phyloP scores from a whole-genome alignment of 2,113 vertebrate genomes.

The Tychaedon coryphoeus region DNA sequence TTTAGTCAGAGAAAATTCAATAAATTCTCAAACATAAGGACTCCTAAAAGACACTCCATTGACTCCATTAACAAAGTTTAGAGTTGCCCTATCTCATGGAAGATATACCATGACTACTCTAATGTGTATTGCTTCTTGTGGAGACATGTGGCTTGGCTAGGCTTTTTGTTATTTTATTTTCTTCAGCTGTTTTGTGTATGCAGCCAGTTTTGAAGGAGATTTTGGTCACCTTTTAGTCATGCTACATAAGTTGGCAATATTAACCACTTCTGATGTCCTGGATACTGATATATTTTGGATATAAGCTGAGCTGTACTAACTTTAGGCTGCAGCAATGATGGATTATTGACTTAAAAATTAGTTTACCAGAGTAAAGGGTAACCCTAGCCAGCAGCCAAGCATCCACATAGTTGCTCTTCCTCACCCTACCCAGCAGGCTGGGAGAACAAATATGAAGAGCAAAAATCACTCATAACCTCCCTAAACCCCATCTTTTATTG shows the following conservation, averaged over 20 bases:
- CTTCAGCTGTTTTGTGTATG: not conserved
- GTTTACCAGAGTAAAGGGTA: not conserved
- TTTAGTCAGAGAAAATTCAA: not conserved
- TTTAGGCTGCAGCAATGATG: not conserved
- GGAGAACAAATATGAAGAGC: not conserved
- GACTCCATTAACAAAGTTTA: not conserved
- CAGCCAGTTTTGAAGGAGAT: not conserved
- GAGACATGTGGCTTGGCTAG: not conserved
- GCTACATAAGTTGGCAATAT: not conserved
- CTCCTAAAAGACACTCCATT: not conserved
- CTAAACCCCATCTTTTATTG: not conserved
- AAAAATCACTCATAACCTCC: not conserved
- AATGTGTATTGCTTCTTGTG: not conserved
- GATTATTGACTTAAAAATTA: not conserved
- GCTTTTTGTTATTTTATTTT: not conserved
- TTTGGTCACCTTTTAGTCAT: not conserved
- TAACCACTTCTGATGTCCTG: not conserved
- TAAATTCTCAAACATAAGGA: not conserved
- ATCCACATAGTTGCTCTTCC: not conserved
- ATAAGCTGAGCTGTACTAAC: not conserved
- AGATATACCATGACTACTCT: not conserved
- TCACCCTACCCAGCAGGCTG: rapidly evolving
- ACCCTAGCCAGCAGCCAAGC: not conserved
- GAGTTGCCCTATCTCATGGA: not conserved
- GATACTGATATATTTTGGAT: not conserved